A percentile compares a stretch with the other conserved stretches of the same genome.
Evolutionary conservation across 2,888 invertebrate genomes (phyloP).

Genomic region (Coelinius sp.): DNA sequence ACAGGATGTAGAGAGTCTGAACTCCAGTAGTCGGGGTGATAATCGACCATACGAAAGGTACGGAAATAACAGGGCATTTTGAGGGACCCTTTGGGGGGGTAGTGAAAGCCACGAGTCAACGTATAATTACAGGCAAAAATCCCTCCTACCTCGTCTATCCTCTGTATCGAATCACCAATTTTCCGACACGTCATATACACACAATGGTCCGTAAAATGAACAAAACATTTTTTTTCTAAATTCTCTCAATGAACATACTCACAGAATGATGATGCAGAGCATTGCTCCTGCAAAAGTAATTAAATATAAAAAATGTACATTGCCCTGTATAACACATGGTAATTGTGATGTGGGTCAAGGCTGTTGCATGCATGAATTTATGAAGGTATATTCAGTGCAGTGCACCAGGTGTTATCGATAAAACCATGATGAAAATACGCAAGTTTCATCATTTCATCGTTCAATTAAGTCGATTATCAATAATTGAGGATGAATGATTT

Average conservation of each 20-base stretch:
- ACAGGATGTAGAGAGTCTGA: neutral
- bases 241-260: no score
- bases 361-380: conserved; percentile 25
- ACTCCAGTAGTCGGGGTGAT: neutral
- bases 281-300: neutral
- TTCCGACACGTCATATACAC: neutral
- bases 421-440: neutral
- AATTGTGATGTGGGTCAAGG: conserved; percentile 19
- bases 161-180: neutral
- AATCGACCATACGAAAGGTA: conserved; percentile 4
- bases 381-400: neutral
- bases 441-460: neutral
- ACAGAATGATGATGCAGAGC: no score
- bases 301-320: neutral
- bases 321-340: neutral
- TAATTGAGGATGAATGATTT: neutral
- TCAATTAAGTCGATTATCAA: neutral
- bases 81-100: neutral
- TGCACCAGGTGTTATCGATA: conserved; percentile 1
- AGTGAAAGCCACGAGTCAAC: conserved; percentile 4
- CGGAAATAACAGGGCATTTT: conserved; percentile 21
- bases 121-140: conserved; percentile 22
- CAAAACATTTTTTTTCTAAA: no score
- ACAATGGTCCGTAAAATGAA: neutral
- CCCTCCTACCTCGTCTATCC: neutral